A percentile compares a stretch with the other conserved stretches of the same genome.
These are phyloP conservation scores for Diabrotica undecimpunctata DNA, from an alignment of 1,140 invertebrate species.

Conservation along the genomic window DNA sequence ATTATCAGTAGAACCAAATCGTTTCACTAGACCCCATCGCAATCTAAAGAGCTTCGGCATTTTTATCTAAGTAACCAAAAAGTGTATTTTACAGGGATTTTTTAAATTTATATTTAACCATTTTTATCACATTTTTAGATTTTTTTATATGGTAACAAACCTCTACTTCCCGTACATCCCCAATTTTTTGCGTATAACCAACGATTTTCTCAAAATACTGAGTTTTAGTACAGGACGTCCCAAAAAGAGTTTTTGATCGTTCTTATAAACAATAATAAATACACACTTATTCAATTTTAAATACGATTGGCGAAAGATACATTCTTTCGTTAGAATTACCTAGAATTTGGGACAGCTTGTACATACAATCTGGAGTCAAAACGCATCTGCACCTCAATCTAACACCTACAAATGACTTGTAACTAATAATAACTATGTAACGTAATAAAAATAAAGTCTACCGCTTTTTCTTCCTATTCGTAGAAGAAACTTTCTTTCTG, in stretches of 20 bases:
- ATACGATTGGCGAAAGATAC: too few species aligned
- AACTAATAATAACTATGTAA: constrained; percentile 16
- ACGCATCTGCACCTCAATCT: constrained; percentile 6
- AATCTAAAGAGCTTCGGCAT: background rate
- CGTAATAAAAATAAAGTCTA: background rate
- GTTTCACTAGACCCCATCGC: background rate
- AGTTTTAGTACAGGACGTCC: background rate
- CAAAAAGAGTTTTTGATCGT: background rate
- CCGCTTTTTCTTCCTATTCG: constrained; percentile 16
- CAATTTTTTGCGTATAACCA: constrained; percentile 5
- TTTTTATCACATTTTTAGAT: constrained; percentile 16
- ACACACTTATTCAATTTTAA: too few species aligned
- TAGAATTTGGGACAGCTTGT: background rate
- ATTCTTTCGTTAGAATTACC: too few species aligned
- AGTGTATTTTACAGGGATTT: background rate
- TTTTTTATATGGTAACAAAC: constrained; percentile 8
- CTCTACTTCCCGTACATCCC: background rate
- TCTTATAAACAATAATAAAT: background rate
- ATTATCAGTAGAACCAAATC: background rate
- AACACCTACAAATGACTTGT: constrained; percentile 13
- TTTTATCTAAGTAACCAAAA: constrained; percentile 1
- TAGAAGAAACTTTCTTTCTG: constrained; percentile 29
- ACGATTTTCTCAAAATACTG: constrained; percentile 7
- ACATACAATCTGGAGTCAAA: background rate
- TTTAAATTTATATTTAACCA: constrained; percentile 5